Base-by-base conservation (phyloP, 2,888 invertebrate genomes). In the Megamerina dolium region DNA sequence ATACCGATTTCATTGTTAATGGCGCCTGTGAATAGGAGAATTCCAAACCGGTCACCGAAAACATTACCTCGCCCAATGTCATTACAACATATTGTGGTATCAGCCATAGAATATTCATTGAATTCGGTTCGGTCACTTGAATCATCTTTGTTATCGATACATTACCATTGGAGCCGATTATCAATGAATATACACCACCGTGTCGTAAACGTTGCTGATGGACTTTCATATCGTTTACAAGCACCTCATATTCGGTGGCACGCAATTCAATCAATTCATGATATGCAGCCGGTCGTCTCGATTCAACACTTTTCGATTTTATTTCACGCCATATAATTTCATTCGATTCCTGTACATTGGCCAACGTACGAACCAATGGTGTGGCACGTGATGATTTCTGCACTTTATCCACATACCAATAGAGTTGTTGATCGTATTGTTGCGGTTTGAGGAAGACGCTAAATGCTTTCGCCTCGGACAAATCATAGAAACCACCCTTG, bases 1-100 rank as follows among this genome's bases (percentile, higher is more conserved):
- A 69, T 0, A 97, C 83, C 0, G 95, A 88, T 69, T 96, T 97
- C 94, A 99, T 94, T 48, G 82, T 83, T 3, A 54, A 36, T 2
- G 83, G 81, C 3, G 83, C 79, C 77, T 77, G 78, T 0, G 81
- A 76, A 60, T 82, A 85, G 6, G 82, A 78, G 61, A 85, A 85
- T 51, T 79, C 76, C 8, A 84, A 66, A 0, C 83, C 83, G 13
- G 83, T 83, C 14, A 85, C 77, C 1, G 82, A 81, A 58, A 83
- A 80, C 73, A 85, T 77, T 2, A 85, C 67, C 49, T 70, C 70
- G 3, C 77, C 83, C 2, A 77, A 59, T 0, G 83, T 80, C 56
- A 85, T 78, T 3, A 82, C 61, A 31, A 83, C 63, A 58, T 82
- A 83, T 63, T 85, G 84, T 1, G 83, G 83, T 13, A 82, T 60